Evolutionary conservation across 2,113 vertebrate species (phyloP).

Genomic region (Rhipidura dahli): DNA sequence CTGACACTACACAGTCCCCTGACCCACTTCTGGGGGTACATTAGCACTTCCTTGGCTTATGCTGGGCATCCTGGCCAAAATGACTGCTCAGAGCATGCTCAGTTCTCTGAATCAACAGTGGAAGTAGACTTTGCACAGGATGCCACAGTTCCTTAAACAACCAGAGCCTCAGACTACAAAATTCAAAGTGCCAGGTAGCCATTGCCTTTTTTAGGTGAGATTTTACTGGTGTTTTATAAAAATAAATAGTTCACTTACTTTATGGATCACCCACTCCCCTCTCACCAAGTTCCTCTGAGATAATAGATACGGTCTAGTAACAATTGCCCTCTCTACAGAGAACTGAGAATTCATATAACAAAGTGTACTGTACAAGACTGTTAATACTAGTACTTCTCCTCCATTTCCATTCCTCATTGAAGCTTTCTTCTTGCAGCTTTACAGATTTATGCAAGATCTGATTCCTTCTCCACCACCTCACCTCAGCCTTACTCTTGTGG

Average conservation of each 20-base stretch:
- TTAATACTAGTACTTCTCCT: background rate
- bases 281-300: background rate
- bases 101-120: fast-evolving
- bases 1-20: background rate
- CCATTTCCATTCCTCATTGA: background rate
- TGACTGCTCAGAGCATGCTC: fast-evolving
- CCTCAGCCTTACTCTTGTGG: background rate
- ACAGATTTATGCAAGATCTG: background rate
- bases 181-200: background rate
- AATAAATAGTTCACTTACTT: background rate
- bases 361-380: background rate
- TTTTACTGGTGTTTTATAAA: background rate
- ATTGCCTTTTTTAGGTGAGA: background rate
- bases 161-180: background rate
- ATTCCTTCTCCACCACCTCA: background rate
- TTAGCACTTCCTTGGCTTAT: background rate
- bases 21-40: no score
- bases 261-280: background rate
- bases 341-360: background rate
- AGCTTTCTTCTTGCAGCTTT: background rate
- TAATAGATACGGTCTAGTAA: background rate
- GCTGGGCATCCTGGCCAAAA: fast-evolving
- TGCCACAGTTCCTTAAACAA: background rate
- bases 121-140: background rate
- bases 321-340: background rate